Conservation (phyloP, 2,888 invertebrate genomes). For the Pseudococcus jackbeardsleyi region DNA sequence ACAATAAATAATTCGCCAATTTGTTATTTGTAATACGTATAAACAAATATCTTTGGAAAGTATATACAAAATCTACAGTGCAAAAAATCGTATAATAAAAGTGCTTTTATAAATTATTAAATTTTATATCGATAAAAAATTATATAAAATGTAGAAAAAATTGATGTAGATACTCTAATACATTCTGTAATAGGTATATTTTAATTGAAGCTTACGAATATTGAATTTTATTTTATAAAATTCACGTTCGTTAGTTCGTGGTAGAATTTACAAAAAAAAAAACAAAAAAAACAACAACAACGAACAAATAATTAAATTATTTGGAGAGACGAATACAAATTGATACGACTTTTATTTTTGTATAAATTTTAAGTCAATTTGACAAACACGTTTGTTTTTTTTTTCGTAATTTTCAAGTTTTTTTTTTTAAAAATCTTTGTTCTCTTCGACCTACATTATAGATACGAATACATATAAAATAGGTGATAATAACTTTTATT, state of each 20-base stretch:
- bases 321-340: not conserved
- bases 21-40: slow-evolving; percentile 34
- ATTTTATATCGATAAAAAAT: slow-evolving; percentile 59
- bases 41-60: slow-evolving; percentile 51
- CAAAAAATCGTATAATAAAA: slow-evolving; percentile 62
- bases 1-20: slow-evolving; percentile 19
- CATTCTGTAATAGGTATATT: slow-evolving; percentile 47
- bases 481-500: not conserved
- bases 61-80: slow-evolving; percentile 65
- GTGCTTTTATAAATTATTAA: slow-evolving; percentile 61
- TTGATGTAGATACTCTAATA: slow-evolving; percentile 45
- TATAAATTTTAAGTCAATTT: no score
- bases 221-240: slow-evolving; percentile 13
- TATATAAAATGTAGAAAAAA: slow-evolving; percentile 61
- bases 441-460: not conserved
- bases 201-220: slow-evolving; percentile 38
- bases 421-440: not conserved
- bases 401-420: not conserved
- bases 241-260: not conserved
- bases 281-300: not conserved
- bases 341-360: no score
- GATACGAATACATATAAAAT: not conserved
- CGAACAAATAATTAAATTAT: not conserved
- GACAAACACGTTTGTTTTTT: not conserved
- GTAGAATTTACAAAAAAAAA: slow-evolving; percentile 12